These are phyloP conservation scores for Struthidea cinerea DNA, from an alignment of 2,113 vertebrate genomes.

Conservation along the genomic window DNA sequence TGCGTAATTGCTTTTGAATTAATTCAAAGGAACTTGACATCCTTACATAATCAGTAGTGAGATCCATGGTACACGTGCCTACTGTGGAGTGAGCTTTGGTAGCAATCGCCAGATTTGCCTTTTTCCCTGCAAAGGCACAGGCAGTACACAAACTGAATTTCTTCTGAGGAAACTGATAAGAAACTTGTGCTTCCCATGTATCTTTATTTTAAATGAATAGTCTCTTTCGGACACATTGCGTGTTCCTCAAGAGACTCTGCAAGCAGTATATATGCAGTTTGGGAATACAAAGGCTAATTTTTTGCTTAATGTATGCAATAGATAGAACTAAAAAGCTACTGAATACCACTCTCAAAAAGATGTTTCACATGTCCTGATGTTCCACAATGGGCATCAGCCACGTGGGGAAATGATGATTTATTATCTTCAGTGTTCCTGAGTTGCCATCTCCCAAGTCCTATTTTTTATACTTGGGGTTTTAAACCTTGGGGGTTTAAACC, in stretches of 20 bases:
- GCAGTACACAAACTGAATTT: background rate
- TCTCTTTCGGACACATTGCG: background rate
- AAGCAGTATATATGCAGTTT: background rate
- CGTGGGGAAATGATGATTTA: rapidly evolving
- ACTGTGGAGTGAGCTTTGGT: background rate
- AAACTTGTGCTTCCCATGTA: background rate
- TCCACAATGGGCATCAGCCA: background rate
- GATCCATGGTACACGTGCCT: background rate
- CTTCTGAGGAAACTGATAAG: background rate
- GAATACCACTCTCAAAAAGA: background rate
- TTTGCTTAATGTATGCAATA: background rate
- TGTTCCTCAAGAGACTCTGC: background rate
- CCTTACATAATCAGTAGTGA: background rate
- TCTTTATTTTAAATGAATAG: background rate
- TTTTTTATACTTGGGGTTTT: background rate
- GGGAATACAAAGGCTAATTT: background rate
- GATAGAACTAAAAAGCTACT: background rate
- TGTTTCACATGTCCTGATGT: background rate
- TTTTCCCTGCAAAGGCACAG: background rate
- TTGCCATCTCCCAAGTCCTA: background rate
- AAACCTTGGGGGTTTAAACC: background rate
- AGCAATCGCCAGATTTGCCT: rapidly evolving
- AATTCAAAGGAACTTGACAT: background rate
- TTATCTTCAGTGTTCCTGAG: background rate
- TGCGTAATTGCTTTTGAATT: background rate